A percentile compares a stretch with the other conserved stretches of the same genome.
phyloP scores from a whole-genome alignment of 1,140 invertebrate species.

The Protaetia brevitarsis region DNA sequence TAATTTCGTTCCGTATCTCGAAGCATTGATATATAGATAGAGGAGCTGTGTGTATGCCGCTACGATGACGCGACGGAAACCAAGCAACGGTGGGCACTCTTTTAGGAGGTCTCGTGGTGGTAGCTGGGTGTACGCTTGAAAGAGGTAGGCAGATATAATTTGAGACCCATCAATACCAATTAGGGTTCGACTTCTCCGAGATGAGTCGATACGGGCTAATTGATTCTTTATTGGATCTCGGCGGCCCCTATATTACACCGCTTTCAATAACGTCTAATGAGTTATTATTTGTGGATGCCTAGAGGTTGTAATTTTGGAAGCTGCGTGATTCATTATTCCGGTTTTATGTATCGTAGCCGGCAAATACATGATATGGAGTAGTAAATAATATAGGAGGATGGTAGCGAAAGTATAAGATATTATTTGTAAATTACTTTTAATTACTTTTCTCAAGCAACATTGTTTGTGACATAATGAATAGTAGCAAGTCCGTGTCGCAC shows the following conservation, averaged over 20 bases:
- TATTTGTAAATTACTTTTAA: too few relatives aligned
- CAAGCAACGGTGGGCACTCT: too few relatives aligned
- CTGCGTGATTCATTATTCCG: background rate
- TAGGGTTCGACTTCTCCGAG: background rate
- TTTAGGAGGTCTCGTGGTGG: too few relatives aligned
- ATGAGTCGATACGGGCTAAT: slow-evolving; percentile 14
- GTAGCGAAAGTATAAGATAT: too few relatives aligned
- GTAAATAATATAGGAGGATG: too few relatives aligned
- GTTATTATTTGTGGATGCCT: slow-evolving; percentile 6
- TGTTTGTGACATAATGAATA: too few relatives aligned
- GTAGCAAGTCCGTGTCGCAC: too few relatives aligned
- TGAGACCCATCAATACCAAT: slow-evolving; percentile 11
- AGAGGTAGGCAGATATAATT: slow-evolving; percentile 5
- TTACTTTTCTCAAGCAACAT: too few relatives aligned
- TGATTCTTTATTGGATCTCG: slow-evolving; percentile 10
- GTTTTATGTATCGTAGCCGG: too few relatives aligned
- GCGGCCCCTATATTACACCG: background rate
- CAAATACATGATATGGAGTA: too few relatives aligned
- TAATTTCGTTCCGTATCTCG: background rate
- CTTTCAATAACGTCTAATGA: background rate
- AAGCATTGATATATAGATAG: too few relatives aligned
- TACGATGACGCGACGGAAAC: slow-evolving; percentile 1
- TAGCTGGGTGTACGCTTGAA: too few relatives aligned
- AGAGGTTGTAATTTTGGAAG: background rate
- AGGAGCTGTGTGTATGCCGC: background rate